Evolutionary conservation across 2,113 vertebrate genomes (phyloP), one percentile per base, ranked within the genome.

Genomic region (Nibea coibor): DNA sequence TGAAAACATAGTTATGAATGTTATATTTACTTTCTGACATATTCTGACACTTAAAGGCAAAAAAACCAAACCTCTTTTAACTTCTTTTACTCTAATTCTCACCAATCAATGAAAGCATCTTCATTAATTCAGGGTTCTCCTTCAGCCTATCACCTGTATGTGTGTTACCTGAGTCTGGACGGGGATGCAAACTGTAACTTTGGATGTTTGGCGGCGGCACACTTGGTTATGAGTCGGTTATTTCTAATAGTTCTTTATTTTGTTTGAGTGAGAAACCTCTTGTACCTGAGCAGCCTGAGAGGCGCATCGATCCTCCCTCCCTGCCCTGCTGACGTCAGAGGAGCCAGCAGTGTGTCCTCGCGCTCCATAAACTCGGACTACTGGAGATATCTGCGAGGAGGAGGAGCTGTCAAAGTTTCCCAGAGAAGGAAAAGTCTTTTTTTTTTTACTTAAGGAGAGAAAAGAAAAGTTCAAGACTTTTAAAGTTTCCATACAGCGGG

Each of bases 321-420:
- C 35, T 78, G 70, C 64, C 10, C 35, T 78, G 70, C 20, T 93
- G 93, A 95, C 94, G 94, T 95, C 92, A 93, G 3, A 62, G 43
- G 82, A 75, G 75, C 72, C 84, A 74, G 81, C 15, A 14, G 88
- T 65, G 85, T 22, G 80, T 87, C 78, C 71, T 74, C 45, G 54
- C 51, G 53, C 65, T 28, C 53, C 26, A 31, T 7, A 65, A 65
- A 65, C 72, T 63, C 69, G 31, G 63, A 74, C 76, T 83, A 71
- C n/a, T 57, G 76, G 66, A 88, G 82, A 84, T 77, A 76, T 80
- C 65, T 43, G 72, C 45, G 85, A 85, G 92, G 72, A 88, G 90
- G 94, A 94, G 94, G 94, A 94, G 93, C 93, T 94, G 95, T 94
- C 94, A 85, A 95, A 88, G 28, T 90, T 89, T 75, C 83, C 63